Evolutionary conservation across 2,888 invertebrate genomes (phyloP), one percentile per base, ranked within the genome.

Genomic region (Drosophila lutescens): DNA sequence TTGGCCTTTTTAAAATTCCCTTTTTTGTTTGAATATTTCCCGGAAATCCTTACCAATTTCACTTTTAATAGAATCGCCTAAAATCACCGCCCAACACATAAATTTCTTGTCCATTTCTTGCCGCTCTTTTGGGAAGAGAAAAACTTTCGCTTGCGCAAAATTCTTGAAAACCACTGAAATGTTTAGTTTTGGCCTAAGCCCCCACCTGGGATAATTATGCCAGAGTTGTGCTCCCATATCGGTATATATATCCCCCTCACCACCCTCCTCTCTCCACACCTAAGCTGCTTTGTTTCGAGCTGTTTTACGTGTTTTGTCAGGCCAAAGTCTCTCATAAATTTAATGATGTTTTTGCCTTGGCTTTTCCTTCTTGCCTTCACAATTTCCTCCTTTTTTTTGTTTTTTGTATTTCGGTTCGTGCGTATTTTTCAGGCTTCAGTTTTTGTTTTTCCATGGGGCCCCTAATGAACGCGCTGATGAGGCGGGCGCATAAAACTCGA

Each of bases 391-490:
- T 58, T 17, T 34, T 30, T 9, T 26, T 17, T 9, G 32, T n/a
- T 9, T 15, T 17, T 17, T 5, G 41, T 17, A 12, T 43, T 43
- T 43, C 26, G 12, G 32, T 10, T 20, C 12, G 40, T 20, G 44
- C 30, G 56, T 60, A 23, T 53, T 59, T 49, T 62, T 54, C 60
- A 67, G 49, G 51, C 59, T 70, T 71, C 44, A 36, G 57, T 34
- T 47, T 58, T 54, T 32, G 17, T 32, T 54, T 46, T 34, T 53
- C 5, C 34, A 41, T 40, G 34, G 36, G 74, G 72, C 65, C 70
- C 70, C 82, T 83, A 83, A 83, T 83, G 86, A 87, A 83, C 77
- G 88, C 86, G 88, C 80, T 78, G 88, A 88, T 86, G 86, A 88
- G 86, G 78, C 73, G 72, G 57, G 57, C 59, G 60, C 73, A 57